A percentile compares a stretch with the other conserved stretches of the same genome.
Evolutionary conservation across 2,113 vertebrate species (phyloP).

Genomic region (Pomatostomus ruficeps): DNA sequence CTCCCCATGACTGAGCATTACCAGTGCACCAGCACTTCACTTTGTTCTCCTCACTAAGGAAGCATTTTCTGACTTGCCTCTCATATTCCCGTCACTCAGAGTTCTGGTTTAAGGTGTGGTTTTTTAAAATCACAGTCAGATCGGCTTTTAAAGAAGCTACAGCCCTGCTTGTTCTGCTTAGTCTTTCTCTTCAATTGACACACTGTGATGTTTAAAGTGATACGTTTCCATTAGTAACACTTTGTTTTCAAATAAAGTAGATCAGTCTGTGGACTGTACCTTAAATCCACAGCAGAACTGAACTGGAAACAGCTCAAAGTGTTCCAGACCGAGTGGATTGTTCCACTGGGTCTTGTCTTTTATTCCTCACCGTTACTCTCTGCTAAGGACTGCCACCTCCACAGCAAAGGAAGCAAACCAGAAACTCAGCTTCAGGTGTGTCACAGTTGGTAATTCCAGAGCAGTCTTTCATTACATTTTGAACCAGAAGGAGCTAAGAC

Average conservation of each 20-base stretch:
- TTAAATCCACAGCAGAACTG: not conserved
- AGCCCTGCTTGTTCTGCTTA: not conserved
- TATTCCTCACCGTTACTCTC: not conserved
- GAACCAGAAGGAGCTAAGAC: not conserved
- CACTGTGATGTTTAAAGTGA: fast-evolving
- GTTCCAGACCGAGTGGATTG: fast-evolving
- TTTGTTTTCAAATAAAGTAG: not conserved
- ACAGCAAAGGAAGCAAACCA: not conserved
- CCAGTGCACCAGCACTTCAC: not conserved
- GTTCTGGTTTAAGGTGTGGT: not conserved
- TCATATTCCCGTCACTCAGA: not conserved
- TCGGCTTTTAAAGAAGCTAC: not conserved
- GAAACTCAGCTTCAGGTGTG: not conserved
- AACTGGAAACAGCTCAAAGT: not conserved
- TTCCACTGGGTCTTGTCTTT: not conserved
- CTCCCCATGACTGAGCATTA: not conserved
- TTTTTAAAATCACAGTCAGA: not conserved
- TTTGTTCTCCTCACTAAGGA: not conserved
- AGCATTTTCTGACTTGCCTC: not conserved
- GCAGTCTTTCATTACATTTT: not conserved
- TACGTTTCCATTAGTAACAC: not conserved
- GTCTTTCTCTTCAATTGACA: not conserved
- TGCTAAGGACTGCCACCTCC: not conserved
- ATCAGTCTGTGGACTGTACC: not conserved
- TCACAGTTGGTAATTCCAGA: not conserved